Evolutionary conservation across 2,888 invertebrate species (phyloP).

Genomic region (Mesopsocus fuscifrons): DNA sequence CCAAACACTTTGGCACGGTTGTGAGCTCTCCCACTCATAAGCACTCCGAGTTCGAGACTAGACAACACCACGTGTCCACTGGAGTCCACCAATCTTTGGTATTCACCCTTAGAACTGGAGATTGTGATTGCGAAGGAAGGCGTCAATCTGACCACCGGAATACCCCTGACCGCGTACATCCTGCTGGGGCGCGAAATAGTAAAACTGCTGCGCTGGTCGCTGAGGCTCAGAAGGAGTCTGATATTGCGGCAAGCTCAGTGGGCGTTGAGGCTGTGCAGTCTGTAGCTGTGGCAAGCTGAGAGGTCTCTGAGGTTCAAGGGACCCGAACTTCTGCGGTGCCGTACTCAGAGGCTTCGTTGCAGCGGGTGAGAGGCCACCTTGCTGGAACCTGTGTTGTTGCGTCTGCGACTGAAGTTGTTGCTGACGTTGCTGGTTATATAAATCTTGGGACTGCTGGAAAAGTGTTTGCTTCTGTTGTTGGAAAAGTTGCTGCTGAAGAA

Average conservation of each 20-base stretch:
- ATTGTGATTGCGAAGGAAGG: conserved; percentile 46
- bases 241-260: conserved; percentile 20
- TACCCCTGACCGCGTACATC: conserved; percentile 21
- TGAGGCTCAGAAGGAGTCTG: conserved; percentile 21
- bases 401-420: conserved; percentile 44
- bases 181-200: conserved; percentile 25
- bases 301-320: conserved; percentile 4
- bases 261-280: conserved; percentile 11
- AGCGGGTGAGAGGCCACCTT: conserved; percentile 26
- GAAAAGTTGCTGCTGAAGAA: conserved; percentile 30
- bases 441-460: conserved; percentile 41
- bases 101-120: conserved; percentile 20
- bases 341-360: conserved; percentile 16
- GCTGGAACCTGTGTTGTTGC: conserved; percentile 29
- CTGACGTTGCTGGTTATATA: conserved; percentile 44
- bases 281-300: not conserved
- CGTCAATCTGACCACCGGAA: conserved; percentile 56
- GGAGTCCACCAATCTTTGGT: too few species aligned
- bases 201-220: conserved; percentile 29
- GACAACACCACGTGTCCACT: too few species aligned
- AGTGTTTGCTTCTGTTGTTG: conserved; percentile 41
- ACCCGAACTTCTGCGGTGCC: conserved; percentile 1
- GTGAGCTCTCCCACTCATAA: too few species aligned
- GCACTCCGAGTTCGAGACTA: too few species aligned
- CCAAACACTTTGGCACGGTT: too few species aligned